These are phyloP conservation scores for Heteromyza rotundicornis DNA, from an alignment of 2,888 invertebrate genomes.

Conservation along the genomic window DNA sequence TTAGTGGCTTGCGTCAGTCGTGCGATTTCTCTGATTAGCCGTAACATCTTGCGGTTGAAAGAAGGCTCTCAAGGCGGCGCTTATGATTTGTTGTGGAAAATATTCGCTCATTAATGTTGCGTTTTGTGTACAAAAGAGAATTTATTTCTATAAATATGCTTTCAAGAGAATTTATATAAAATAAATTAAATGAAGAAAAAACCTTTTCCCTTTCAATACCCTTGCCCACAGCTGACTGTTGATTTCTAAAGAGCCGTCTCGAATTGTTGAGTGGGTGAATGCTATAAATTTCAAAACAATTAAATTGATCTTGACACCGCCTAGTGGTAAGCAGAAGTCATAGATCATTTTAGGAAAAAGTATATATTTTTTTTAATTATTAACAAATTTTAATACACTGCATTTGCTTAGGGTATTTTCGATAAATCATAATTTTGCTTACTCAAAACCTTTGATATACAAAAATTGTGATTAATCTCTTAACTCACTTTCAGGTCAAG, in stretches of 20 bases:
- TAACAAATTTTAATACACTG: too few relatives aligned
- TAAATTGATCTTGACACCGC: constrained; percentile 35
- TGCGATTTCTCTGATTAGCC: constrained; percentile 10
- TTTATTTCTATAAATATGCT: constrained; percentile 54
- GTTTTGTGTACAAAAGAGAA: constrained; percentile 36
- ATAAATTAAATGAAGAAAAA: constrained; percentile 17
- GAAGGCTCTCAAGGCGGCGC: constrained; percentile 32
- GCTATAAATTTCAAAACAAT: constrained; percentile 45
- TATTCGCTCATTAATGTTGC: constrained; percentile 35
- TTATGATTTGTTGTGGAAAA: constrained; percentile 43
- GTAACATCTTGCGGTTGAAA: not conserved
- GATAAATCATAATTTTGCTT: too few relatives aligned
- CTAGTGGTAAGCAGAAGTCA: too few relatives aligned
- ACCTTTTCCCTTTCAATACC: constrained; percentile 22
- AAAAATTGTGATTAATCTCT: too few relatives aligned
- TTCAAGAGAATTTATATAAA: constrained; percentile 38
- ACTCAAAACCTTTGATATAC: too few relatives aligned
- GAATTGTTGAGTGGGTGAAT: constrained; percentile 50
- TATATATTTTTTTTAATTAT: too few relatives aligned
- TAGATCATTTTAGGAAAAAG: too few relatives aligned
- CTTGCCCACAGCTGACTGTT: constrained; percentile 47
- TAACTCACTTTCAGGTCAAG: too few relatives aligned
- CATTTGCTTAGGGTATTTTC: too few relatives aligned
- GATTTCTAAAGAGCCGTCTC: constrained; percentile 35
- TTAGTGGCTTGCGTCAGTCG: constrained; percentile 15